Percentiles rank a stretch among this genome's conserved stretches.
Conservation (phyloP, 2,113 vertebrate genomes). For the Aix galericulata region DNA sequence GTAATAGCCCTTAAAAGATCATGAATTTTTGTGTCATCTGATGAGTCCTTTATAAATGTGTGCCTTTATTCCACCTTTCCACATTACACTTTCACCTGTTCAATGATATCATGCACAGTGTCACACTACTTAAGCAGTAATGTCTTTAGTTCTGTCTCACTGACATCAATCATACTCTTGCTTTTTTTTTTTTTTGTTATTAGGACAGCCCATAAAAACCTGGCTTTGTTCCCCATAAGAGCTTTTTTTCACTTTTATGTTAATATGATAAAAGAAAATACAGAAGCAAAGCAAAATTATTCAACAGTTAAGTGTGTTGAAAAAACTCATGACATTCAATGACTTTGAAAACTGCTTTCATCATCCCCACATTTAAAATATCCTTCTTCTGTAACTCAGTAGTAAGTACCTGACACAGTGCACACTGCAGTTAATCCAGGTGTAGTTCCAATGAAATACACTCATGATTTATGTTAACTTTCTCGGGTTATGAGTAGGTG, state of each 20-base stretch:
- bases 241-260: background rate
- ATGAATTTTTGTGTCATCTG: background rate
- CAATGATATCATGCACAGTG: background rate
- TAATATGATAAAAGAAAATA: conserved; percentile 4
- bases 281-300: background rate
- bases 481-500: background rate
- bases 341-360: background rate
- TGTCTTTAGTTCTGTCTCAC: background rate
- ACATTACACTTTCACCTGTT: background rate
- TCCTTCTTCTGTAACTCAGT: background rate
- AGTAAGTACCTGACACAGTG: background rate
- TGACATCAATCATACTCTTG: background rate
- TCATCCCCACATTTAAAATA: background rate
- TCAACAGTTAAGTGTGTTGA: background rate
- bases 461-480: background rate
- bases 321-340: background rate
- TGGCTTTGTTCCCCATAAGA: background rate
- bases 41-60: background rate
- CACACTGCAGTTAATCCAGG: background rate
- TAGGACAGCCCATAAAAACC: background rate
- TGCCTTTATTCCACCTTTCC: background rate
- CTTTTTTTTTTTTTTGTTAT: background rate
- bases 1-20: background rate
- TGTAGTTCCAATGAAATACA: background rate
- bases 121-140: background rate